phyloP scores from a whole-genome alignment of 2,113 vertebrate species.

The Aphyosemion australe region DNA sequence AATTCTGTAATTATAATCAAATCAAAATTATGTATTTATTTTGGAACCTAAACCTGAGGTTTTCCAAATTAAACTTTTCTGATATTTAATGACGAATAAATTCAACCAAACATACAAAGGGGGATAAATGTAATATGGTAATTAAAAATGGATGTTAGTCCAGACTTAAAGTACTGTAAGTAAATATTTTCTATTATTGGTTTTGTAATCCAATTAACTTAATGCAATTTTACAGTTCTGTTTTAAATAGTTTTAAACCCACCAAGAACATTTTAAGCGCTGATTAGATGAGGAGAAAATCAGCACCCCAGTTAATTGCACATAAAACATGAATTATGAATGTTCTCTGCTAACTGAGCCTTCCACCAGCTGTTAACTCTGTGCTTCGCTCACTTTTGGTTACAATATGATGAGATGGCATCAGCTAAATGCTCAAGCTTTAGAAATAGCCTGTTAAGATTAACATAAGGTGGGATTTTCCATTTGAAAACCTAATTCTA shows the following conservation, averaged over 20 bases:
- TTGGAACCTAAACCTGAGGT: too few species aligned
- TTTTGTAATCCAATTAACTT: too few species aligned
- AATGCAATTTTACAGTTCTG: neutral
- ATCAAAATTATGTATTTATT: too few species aligned
- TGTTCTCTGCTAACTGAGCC: neutral
- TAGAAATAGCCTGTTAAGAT: neutral
- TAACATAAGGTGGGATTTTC: neutral
- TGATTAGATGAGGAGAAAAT: neutral
- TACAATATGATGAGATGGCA: neutral
- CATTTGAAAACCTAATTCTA: neutral
- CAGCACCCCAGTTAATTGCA: neutral
- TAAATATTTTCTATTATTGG: too few species aligned
- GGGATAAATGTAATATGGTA: too few species aligned
- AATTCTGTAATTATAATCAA: too few species aligned
- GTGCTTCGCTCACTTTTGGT: neutral
- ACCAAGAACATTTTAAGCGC: neutral
- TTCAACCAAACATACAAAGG: too few species aligned
- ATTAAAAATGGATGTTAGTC: too few species aligned
- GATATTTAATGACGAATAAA: too few species aligned
- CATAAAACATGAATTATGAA: neutral
- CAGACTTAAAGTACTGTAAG: too few species aligned
- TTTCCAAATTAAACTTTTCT: too few species aligned
- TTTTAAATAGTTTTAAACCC: neutral
- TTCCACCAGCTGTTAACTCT: neutral
- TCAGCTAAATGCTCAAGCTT: neutral